Percentiles rank a stretch among this genome's conserved stretches.
Conservation (phyloP, 2,888 invertebrate genomes). For the Conistra vaccinii region DNA sequence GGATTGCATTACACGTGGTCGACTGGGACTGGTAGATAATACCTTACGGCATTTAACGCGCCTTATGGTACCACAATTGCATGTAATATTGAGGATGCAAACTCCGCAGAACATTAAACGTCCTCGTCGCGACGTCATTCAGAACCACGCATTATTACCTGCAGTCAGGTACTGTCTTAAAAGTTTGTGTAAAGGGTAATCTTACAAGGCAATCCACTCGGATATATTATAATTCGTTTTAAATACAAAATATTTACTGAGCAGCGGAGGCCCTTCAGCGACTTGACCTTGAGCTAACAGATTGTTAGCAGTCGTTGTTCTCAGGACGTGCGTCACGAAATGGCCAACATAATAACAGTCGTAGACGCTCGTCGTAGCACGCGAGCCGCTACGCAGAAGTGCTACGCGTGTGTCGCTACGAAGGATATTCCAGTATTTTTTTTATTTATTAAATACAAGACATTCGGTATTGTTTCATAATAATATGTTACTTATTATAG, state of each 20-base stretch:
- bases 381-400: constrained; percentile 37
- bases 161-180: background rate
- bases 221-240: background rate
- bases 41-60: background rate
- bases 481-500: background rate
- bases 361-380: constrained; percentile 50
- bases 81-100: background rate
- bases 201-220: background rate
- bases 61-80: background rate
- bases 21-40: background rate
- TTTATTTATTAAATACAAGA: background rate
- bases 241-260: constrained; percentile 5
- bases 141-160: background rate
- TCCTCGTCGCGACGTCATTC: background rate
- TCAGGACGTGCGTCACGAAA: constrained; percentile 61
- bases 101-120: background rate
- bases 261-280: background rate
- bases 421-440: background rate
- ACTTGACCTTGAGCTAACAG: constrained; percentile 42
- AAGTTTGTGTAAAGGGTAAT: constrained; percentile 5
- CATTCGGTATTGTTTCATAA: constrained; percentile 7
- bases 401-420: constrained; percentile 30
- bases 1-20: background rate
- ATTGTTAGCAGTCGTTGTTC: constrained; percentile 48
- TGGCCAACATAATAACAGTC: constrained; percentile 45